Percentiles rank a stretch among this genome's conserved stretches.
phyloP scores from a whole-genome alignment of 2,797 vertebrate species.

The Okamejei kenojei region DNA sequence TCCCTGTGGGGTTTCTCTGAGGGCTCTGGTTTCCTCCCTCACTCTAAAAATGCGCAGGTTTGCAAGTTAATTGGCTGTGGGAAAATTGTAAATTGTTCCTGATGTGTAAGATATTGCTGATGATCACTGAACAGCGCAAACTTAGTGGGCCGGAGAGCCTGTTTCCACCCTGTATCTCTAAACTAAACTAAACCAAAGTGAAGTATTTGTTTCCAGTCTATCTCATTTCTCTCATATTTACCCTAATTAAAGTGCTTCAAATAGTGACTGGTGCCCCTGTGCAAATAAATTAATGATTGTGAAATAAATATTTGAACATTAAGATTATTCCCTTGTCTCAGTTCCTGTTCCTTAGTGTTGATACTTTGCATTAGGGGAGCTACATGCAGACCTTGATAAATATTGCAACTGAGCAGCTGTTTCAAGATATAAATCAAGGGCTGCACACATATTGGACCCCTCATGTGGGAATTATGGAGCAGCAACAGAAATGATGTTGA shows the following conservation, averaged over 20 bases:
- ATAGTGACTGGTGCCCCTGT: background rate
- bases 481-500: background rate
- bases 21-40: no score
- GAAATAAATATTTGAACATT: constrained; percentile 16
- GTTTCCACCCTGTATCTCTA: no score
- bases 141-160: no score
- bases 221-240: background rate
- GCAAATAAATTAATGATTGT: constrained; percentile 1
- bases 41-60: no score
- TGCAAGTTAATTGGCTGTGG: no score
- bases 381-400: background rate
- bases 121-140: no score
- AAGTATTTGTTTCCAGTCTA: background rate
- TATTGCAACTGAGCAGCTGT: background rate
- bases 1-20: no score
- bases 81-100: no score
- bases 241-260: background rate
- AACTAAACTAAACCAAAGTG: no score
- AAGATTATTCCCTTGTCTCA: background rate
- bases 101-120: no score
- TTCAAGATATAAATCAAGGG: background rate
- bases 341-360: background rate
- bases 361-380: background rate
- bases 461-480: background rate
- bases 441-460: background rate